phyloP scores from a whole-genome alignment of 2,113 vertebrate genomes.

The Grallaria varia region DNA sequence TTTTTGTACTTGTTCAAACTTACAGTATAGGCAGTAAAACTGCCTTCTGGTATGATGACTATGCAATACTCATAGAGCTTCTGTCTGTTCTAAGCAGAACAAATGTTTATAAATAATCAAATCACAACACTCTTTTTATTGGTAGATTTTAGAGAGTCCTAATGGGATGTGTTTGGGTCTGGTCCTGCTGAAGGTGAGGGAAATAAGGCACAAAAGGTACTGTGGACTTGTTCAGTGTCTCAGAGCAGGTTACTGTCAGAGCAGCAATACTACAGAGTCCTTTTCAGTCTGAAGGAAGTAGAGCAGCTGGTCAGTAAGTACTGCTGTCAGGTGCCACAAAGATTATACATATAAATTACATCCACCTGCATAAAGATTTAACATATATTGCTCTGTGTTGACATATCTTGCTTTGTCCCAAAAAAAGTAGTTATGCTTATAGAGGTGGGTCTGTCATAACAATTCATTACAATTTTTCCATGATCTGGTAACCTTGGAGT shows the following conservation, averaged over 20 bases:
- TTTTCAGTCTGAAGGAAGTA: background rate
- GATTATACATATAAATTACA: background rate
- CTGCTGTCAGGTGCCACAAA: background rate
- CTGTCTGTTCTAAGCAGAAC: background rate
- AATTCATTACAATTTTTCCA: background rate
- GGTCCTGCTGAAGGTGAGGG: background rate
- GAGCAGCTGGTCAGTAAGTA: background rate
- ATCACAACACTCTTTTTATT: background rate
- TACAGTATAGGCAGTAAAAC: background rate
- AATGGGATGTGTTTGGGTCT: accelerated
- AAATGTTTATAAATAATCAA: background rate
- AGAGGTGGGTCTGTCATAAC: background rate
- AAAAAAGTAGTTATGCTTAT: background rate
- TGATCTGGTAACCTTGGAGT: background rate
- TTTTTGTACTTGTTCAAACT: background rate
- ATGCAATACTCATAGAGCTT: background rate
- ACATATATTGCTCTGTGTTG: accelerated
- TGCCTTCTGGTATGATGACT: background rate
- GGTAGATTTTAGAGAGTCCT: background rate
- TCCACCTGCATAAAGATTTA: background rate
- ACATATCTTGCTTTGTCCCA: background rate
- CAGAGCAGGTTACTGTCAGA: background rate
- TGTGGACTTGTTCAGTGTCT: background rate
- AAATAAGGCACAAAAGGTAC: background rate
- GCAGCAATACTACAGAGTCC: background rate